These are phyloP conservation scores for Etheostoma spectabile DNA, from an alignment of 2,113 vertebrate species.

Conservation along the genomic window DNA sequence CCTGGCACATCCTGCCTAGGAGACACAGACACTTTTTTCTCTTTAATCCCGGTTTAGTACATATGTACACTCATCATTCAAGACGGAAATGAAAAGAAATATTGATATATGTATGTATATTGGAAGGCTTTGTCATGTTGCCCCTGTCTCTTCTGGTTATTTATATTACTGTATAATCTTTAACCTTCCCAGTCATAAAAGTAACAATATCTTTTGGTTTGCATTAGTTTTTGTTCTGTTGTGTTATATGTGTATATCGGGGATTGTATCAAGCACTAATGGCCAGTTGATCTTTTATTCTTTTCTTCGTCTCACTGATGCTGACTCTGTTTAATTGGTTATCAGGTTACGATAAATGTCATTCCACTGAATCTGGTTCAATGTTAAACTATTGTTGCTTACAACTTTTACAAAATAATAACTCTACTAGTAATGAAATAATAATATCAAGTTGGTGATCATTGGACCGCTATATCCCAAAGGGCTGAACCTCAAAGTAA, in stretches of 20 bases:
- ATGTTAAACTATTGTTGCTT: too few species aligned
- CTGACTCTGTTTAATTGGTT: not conserved
- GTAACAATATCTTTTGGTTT: too few species aligned
- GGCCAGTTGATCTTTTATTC: not conserved
- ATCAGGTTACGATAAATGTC: not conserved
- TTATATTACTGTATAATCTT: not conserved
- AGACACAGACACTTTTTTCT: conserved; percentile 28
- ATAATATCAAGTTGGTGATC: not conserved
- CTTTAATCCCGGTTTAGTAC: conserved; percentile 30
- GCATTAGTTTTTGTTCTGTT: too few species aligned
- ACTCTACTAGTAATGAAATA: not conserved
- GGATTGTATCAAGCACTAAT: too few species aligned
- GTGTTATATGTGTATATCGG: too few species aligned
- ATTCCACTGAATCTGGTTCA: too few species aligned
- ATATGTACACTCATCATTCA: not conserved
- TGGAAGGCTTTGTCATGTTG: not conserved
- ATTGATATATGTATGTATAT: too few species aligned
- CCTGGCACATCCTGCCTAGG: conserved; percentile 37
- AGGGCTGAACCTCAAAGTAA: conserved; percentile 22
- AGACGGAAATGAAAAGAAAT: not conserved
- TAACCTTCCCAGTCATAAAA: not conserved
- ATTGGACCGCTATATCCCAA: conserved; percentile 9
- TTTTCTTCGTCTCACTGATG: not conserved
- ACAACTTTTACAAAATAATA: conserved; percentile 23
- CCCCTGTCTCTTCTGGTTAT: not conserved